Base-by-base conservation (phyloP, 92 coral and sea anemone species). In the Siderastrea siderea region DNA sequence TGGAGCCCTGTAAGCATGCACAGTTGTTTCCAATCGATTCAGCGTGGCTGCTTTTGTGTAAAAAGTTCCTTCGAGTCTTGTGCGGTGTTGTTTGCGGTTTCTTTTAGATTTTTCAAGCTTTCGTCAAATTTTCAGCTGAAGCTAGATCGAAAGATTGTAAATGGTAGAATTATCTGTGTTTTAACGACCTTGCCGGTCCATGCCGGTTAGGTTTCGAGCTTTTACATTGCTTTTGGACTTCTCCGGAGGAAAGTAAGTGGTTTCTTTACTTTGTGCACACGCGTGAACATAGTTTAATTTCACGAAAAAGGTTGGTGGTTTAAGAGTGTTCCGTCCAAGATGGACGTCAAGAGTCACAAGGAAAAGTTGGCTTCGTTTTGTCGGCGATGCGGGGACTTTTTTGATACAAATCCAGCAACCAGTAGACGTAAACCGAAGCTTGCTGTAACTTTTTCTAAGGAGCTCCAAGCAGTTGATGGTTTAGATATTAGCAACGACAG, bases 301-400 rank as follows among this genome's bases (percentile, higher is more conserved):
- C 13, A 16, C 72, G 4, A 72, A 7, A 17, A 72, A 72, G 54
- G 60, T 75, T 63, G 16, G 61, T 47, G n/a, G n/a, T n/a, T n/a
- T n/a, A n/a, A n/a, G n/a, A 46, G 43, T 51, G n/a, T 62, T 47
- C 63, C 12, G 4, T 65, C 43, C 6, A 62, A 68, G 17, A 80
- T 80, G 88, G 88, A 84, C 59, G 63, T 47, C 80, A 48, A 60
- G 61, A 63, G 12, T 62, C 88, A 84, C 88, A 84, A 72, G 81
- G 80, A 72, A 5, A 84, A 84, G 71, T 49, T 84, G 57, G 71
- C 61, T 54, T 84, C 73, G 17, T 84, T 72, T 72, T 74, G 88
- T 84, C 74, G 81, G 71, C 77, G 78, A 65, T 67, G 86, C 44
- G 88, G 88, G 61, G 74, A 84, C 61, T 54, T 58, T 5, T 47